Evolutionary conservation across 2,113 vertebrate genomes (phyloP).

Genomic region (Gavia stellata): DNA sequence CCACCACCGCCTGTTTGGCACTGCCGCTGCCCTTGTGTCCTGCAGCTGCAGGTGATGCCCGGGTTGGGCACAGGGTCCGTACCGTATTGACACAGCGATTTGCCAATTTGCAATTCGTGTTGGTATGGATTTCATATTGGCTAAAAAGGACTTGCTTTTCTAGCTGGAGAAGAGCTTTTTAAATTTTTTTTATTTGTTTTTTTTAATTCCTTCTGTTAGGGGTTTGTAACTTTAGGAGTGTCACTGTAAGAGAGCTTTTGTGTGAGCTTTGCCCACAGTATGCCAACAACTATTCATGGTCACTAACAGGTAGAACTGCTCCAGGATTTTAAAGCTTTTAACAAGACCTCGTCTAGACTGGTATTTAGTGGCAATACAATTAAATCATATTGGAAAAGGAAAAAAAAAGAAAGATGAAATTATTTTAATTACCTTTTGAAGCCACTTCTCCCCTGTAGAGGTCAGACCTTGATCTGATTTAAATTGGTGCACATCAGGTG

Average conservation of each 20-base stretch:
- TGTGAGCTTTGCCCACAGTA: not conserved
- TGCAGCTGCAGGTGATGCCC: not conserved
- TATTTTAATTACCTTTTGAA: conserved; percentile 58
- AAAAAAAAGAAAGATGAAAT: conserved; percentile 13
- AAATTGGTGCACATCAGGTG: not conserved
- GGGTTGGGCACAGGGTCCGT: accelerated
- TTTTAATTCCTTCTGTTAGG: conserved; percentile 2
- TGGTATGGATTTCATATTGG: not conserved
- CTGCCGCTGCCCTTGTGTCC: not conserved
- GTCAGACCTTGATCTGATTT: not conserved
- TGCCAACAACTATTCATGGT: conserved; percentile 31
- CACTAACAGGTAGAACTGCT: conserved; percentile 21
- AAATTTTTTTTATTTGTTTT: not conserved
- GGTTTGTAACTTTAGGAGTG: not conserved
- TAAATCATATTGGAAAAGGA: conserved; percentile 1
- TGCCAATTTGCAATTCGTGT: accelerated
- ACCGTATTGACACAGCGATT: not conserved
- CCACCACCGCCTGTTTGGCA: not conserved
- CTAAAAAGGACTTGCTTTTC: not conserved
- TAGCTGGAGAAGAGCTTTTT: not conserved
- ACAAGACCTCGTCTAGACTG: conserved; percentile 70
- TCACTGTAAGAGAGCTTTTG: conserved; percentile 3
- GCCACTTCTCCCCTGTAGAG: not conserved
- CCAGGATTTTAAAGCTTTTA: conserved; percentile 35
- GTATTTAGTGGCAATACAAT: conserved; percentile 53